phyloP scores from a whole-genome alignment of 2,888 invertebrate species.

The Oscheius sp. region DNA sequence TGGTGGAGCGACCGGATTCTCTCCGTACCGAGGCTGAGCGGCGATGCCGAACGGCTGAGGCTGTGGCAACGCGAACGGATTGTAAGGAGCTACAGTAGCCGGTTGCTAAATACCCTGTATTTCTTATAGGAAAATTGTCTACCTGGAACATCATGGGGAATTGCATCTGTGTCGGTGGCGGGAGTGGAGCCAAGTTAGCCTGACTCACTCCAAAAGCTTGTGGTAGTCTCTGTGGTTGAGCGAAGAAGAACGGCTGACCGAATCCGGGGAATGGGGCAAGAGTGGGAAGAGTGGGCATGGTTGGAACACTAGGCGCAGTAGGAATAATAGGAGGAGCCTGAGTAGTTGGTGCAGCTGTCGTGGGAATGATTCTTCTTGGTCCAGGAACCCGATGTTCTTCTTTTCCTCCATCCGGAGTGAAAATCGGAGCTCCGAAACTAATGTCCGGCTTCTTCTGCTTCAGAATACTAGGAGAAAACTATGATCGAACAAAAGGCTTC shows the following conservation, averaged over 20 bases:
- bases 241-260: constrained; percentile 33
- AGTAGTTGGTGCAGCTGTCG: constrained; percentile 28
- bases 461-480: neutral
- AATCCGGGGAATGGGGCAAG: constrained; percentile 22
- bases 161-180: constrained; percentile 26
- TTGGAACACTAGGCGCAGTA: neutral
- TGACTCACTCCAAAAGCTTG: constrained; percentile 36
- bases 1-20: neutral
- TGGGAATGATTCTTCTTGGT: constrained; percentile 20
- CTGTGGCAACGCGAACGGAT: constrained; percentile 26
- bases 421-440: constrained; percentile 56
- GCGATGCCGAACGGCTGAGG: constrained; percentile 35
- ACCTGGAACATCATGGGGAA: constrained; percentile 32
- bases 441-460: constrained; percentile 37
- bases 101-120: neutral
- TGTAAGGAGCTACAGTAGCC: constrained; percentile 3
- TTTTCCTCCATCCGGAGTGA: constrained; percentile 41
- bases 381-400: constrained; percentile 10
- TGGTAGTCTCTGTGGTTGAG: constrained; percentile 15
- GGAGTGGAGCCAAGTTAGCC: constrained; percentile 25
- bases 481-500: constrained; percentile 2
- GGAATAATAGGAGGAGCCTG: constrained; percentile 31
- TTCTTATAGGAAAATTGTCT: neutral
- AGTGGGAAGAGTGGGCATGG: constrained; percentile 35
- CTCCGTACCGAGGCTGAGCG: constrained; percentile 31